Evolutionary conservation across 2,797 vertebrate species (phyloP).

Genomic region (Hylomyscus alleni): DNA sequence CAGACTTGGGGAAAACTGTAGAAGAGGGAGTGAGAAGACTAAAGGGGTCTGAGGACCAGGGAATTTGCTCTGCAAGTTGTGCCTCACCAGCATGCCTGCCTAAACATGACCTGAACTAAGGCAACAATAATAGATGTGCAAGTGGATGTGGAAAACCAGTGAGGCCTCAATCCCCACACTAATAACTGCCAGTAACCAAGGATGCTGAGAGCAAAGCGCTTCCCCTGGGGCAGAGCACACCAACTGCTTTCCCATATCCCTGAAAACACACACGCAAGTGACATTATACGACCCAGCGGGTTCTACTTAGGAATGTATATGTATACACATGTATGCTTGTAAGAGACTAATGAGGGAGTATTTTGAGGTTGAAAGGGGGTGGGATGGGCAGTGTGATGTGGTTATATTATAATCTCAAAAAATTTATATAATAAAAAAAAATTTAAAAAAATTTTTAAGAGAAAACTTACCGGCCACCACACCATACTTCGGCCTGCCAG

Average conservation of each 20-base stretch:
- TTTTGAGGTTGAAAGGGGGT: neutral
- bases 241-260: too few species aligned
- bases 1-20: neutral
- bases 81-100: neutral
- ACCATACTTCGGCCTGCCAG: conserved; percentile 98
- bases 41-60: neutral
- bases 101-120: neutral
- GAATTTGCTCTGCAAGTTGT: neutral
- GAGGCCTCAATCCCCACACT: too few species aligned
- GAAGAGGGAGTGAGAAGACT: neutral
- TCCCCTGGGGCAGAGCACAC: neutral
- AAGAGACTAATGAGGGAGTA: too few species aligned
- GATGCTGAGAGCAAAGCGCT: neutral
- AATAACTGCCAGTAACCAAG: neutral
- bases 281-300: neutral
- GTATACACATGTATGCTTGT: neutral
- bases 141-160: neutral
- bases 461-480: conserved; percentile 97
- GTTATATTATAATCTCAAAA: neutral
- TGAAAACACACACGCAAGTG: neutral
- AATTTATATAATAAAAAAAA: too few species aligned
- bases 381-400: too few species aligned
- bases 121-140: too few species aligned
- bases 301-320: too few species aligned
- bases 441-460: neutral